Evolutionary conservation across 2,113 vertebrate genomes (phyloP).

Genomic region (Mormyrus iriodes): DNA sequence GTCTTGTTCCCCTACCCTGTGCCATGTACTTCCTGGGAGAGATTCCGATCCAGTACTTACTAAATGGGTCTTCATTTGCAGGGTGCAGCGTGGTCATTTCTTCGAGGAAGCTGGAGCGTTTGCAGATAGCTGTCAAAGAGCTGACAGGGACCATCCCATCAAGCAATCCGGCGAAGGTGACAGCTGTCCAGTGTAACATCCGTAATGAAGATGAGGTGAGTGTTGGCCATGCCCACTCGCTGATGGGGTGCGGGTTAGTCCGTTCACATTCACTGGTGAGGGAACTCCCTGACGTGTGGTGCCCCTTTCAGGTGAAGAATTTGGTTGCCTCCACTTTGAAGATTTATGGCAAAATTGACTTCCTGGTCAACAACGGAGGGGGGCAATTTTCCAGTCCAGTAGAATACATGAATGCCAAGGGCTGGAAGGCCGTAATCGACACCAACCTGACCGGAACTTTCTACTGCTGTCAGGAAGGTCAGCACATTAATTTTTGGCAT

Average conservation of each 20-base stretch:
- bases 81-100: conserved; percentile 87
- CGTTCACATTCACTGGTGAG: neutral
- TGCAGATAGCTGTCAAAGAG: conserved; percentile 68
- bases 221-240: neutral
- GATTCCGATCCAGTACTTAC: neutral
- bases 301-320: conserved; percentile 68
- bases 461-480: conserved; percentile 84
- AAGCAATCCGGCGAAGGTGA: conserved; percentile 55
- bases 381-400: conserved; percentile 74
- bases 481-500: neutral
- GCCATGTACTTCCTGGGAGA: neutral
- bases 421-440: conserved; percentile 89
- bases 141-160: conserved; percentile 57
- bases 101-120: conserved; percentile 71
- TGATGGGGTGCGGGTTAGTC: neutral
- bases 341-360: conserved; percentile 71
- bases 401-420: conserved; percentile 73
- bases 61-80: conserved; percentile 36
- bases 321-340: conserved; percentile 72
- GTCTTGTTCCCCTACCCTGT: neutral
- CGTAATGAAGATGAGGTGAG: conserved; percentile 79
- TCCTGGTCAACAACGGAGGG: conserved; percentile 89
- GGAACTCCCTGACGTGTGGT: neutral
- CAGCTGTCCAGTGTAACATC: conserved; percentile 78
- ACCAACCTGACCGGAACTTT: conserved; percentile 95